phyloP scores from a whole-genome alignment of 1,140 invertebrate species.

The Campoletis sonorensis region DNA sequence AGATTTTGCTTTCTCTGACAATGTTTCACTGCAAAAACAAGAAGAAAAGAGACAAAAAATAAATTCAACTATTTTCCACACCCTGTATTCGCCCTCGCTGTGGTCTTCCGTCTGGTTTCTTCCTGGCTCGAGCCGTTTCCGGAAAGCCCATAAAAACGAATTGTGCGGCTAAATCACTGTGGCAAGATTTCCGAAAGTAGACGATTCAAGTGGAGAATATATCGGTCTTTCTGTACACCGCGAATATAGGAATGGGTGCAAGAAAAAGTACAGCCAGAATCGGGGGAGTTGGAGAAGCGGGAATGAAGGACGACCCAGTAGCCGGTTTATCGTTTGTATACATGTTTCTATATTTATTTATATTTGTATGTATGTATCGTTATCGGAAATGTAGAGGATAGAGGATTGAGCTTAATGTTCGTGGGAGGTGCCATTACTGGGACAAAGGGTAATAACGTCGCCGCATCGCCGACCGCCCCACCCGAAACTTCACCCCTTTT shows the following conservation, averaged over 20 bases:
- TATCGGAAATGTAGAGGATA: constrained; percentile 5
- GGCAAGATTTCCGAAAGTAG: constrained; percentile 51
- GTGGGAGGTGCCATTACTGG: constrained; percentile 38
- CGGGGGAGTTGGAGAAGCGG: constrained; percentile 7
- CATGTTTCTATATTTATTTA: too few relatives aligned
- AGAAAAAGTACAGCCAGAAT: not conserved
- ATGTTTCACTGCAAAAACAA: constrained; percentile 37
- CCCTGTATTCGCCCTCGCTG: constrained; percentile 6
- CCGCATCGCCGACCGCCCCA: constrained; percentile 31
- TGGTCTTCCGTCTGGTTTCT: not conserved
- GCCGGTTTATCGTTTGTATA: constrained; percentile 19
- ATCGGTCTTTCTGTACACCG: constrained; percentile 8
- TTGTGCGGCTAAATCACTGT: constrained; percentile 61
- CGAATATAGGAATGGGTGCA: not conserved
- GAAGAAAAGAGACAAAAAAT: constrained; percentile 27
- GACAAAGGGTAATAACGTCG: constrained; percentile 54
- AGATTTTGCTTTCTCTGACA: not conserved
- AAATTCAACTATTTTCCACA: constrained; percentile 40
- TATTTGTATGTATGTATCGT: not conserved
- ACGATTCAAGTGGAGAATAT: constrained; percentile 41
- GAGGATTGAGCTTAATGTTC: constrained; percentile 40
- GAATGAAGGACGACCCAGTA: constrained; percentile 45
- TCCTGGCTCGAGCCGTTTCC: constrained; percentile 34
- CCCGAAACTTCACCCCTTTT: constrained; percentile 49
- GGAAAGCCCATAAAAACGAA: constrained; percentile 60